These are phyloP conservation scores for Enteromius afrohamiltoni DNA, from an alignment of 2,797 vertebrate species.

Conservation along the genomic window DNA sequence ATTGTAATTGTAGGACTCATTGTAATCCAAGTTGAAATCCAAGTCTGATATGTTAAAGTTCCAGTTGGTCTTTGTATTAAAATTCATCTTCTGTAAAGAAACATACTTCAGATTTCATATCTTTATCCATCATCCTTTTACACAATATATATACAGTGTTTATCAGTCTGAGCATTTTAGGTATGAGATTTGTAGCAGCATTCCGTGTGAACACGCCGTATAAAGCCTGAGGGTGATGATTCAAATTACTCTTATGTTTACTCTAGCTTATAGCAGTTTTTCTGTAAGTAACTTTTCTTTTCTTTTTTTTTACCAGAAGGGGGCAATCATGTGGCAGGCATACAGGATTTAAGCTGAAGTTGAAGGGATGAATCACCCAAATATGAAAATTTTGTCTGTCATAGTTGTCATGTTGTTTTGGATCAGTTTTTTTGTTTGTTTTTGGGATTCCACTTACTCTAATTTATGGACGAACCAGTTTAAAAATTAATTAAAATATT, in stretches of 20 bases:
- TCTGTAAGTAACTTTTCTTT: too few species aligned
- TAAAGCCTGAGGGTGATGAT: not conserved
- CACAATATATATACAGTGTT: not conserved
- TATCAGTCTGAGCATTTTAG: not conserved
- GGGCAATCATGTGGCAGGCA: not conserved
- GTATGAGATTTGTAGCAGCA: not conserved
- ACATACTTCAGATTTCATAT: not conserved
- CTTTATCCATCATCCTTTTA: not conserved
- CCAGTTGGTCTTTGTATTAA: too few species aligned
- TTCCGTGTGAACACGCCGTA: not conserved
- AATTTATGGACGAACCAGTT: not conserved
- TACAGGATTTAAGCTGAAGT: not conserved
- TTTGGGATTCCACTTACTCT: not conserved
- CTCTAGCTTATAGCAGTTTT: not conserved
- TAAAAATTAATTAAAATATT: not conserved
- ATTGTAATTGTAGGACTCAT: slow-evolving; percentile 33
- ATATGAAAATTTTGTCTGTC: not conserved
- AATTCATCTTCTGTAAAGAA: slow-evolving; percentile 38
- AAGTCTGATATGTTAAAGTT: too few species aligned
- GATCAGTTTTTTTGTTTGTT: too few species aligned
- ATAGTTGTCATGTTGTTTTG: too few species aligned
- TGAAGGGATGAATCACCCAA: not conserved
- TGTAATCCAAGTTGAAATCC: fast-evolving
- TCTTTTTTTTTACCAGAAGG: slow-evolving; percentile 1
- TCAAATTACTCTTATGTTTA: not conserved